These are phyloP conservation scores for Nysson spinosus DNA, from an alignment of 2,888 invertebrate species.

Conservation along the genomic window DNA sequence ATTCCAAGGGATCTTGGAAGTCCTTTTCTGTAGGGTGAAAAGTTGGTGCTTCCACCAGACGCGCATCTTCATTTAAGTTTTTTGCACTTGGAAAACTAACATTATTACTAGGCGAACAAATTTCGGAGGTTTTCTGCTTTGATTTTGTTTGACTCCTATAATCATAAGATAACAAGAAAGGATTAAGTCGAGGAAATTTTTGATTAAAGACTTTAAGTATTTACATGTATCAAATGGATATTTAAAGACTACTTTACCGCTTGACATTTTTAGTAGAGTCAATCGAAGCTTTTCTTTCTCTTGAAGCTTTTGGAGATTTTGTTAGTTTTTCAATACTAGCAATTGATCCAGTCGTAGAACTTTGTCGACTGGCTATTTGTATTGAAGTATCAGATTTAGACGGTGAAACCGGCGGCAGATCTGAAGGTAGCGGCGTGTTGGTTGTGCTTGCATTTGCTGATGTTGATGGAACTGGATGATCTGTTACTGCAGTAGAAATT, in stretches of 20 bases:
- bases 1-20: slow-evolving; percentile 90
- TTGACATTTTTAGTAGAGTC: slow-evolving; percentile 64
- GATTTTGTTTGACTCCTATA: slow-evolving; percentile 61
- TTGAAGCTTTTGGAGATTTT: slow-evolving; percentile 61
- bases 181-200: not conserved
- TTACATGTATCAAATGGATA: not conserved
- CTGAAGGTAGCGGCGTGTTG: slow-evolving; percentile 5
- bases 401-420: slow-evolving; percentile 19
- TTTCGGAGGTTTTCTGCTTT: slow-evolving; percentile 59
- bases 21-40: slow-evolving; percentile 90
- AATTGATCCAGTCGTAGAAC: slow-evolving; percentile 9
- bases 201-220: not conserved
- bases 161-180: slow-evolving; percentile 4
- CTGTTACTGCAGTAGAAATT: slow-evolving; percentile 44
- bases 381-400: slow-evolving; percentile 29
- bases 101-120: slow-evolving; percentile 62
- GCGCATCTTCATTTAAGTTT: slow-evolving; percentile 73
- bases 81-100: slow-evolving; percentile 65
- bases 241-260: slow-evolving; percentile 51
- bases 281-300: slow-evolving; percentile 65
- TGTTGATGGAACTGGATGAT: slow-evolving; percentile 56
- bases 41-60: slow-evolving; percentile 86
- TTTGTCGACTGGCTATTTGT: slow-evolving; percentile 22
- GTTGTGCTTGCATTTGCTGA: slow-evolving; percentile 33
- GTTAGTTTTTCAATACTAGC: slow-evolving; percentile 50